Evolutionary conservation across 2,113 vertebrate species (phyloP).

Genomic region (Tinamus guttatus): DNA sequence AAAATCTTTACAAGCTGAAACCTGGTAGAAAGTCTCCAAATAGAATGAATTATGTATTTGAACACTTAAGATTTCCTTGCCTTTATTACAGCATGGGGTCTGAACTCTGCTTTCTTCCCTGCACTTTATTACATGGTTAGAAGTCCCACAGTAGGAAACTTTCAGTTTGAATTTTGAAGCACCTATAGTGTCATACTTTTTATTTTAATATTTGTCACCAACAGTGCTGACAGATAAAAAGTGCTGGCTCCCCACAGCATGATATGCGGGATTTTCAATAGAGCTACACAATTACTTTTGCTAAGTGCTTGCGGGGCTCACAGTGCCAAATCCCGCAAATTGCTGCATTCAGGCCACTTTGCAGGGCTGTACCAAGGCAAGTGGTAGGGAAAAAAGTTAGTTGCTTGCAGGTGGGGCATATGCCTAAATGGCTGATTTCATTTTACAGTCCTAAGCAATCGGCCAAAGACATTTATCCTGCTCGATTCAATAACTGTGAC

Average conservation of each 20-base stretch:
- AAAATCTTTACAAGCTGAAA: slow-evolving; percentile 65
- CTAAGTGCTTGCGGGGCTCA: slow-evolving; percentile 70
- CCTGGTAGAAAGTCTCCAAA: slow-evolving; percentile 58
- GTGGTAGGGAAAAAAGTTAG: slow-evolving; percentile 32
- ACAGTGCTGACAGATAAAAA: slow-evolving; percentile 70
- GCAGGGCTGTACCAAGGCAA: slow-evolving; percentile 2
- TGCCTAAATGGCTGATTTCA: slow-evolving; percentile 1
- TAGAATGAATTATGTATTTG: slow-evolving; percentile 76
- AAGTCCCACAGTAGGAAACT: slow-evolving; percentile 74
- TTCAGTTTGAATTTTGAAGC: slow-evolving; percentile 74
- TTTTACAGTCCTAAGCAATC: slow-evolving; percentile 4
- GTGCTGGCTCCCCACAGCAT: slow-evolving; percentile 68
- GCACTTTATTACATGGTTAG: slow-evolving; percentile 78
- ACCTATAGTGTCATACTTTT: slow-evolving; percentile 77
- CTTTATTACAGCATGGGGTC: slow-evolving; percentile 76
- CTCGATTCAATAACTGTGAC: not conserved
- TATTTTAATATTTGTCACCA: slow-evolving; percentile 76
- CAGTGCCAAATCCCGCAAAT: slow-evolving; percentile 60
- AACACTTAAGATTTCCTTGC: slow-evolving; percentile 75
- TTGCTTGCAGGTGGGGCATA: slow-evolving; percentile 24
- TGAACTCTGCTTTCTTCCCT: slow-evolving; percentile 74
- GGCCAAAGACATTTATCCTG: not conserved
- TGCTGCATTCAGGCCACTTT: slow-evolving; percentile 58
- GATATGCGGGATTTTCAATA: slow-evolving; percentile 64
- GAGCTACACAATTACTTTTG: slow-evolving; percentile 69